Evolutionary conservation across 2,113 vertebrate species (phyloP).

Genomic region (Microtus oregoni): DNA sequence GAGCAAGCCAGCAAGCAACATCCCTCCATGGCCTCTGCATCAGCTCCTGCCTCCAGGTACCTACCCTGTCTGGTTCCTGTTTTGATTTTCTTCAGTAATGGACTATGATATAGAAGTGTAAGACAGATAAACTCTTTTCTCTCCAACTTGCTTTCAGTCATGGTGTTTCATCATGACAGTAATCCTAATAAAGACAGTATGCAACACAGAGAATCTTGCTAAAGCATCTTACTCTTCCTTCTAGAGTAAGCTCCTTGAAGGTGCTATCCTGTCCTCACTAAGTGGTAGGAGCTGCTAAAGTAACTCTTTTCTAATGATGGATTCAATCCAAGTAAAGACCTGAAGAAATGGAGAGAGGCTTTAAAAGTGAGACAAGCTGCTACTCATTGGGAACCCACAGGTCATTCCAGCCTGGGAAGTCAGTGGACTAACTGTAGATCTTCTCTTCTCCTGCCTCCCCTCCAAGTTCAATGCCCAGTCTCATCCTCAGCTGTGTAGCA

Average conservation of each 20-base stretch:
- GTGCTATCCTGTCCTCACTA: not conserved
- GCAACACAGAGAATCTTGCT: not conserved
- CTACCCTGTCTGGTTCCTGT: too few relatives aligned
- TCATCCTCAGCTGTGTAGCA: not conserved
- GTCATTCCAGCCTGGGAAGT: not conserved
- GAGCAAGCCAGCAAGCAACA: too few relatives aligned
- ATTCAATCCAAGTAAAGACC: not conserved
- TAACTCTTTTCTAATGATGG: not conserved
- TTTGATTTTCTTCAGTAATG: too few relatives aligned
- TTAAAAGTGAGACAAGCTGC: not conserved
- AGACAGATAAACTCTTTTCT: too few relatives aligned
- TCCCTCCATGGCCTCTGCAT: too few relatives aligned
- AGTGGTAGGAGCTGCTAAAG: not conserved
- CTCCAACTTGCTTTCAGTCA: too few relatives aligned
- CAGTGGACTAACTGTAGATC: not conserved
- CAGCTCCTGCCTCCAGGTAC: too few relatives aligned
- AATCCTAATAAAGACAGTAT: not conserved
- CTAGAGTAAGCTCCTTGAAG: not conserved
- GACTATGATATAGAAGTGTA: too few relatives aligned
- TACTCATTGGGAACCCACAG: not conserved
- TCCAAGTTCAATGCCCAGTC: not conserved
- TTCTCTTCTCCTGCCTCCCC: not conserved
- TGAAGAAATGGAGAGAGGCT: conserved; percentile 31
- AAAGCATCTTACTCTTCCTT: not conserved
- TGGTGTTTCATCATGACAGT: too few relatives aligned